Percentiles rank a stretch among this genome's conserved stretches.
Conservation (phyloP, 2,888 invertebrate species). For the Erebia aethiops region DNA sequence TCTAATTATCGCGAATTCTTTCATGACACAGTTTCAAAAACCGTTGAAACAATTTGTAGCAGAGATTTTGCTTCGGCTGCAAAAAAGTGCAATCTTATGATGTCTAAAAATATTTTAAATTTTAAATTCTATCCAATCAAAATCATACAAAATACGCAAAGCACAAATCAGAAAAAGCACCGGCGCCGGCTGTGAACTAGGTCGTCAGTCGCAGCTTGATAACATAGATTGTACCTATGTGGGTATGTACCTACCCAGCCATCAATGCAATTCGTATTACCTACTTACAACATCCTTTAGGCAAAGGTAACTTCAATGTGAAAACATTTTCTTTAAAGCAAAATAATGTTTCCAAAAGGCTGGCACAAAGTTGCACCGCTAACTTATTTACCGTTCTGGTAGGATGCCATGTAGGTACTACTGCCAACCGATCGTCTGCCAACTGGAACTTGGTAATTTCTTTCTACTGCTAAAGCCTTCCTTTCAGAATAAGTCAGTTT, state of each 20-base stretch:
- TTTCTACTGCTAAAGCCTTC: not conserved
- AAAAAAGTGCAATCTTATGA: too few species aligned
- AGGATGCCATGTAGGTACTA: not conserved
- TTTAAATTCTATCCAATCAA: not conserved
- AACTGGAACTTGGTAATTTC: conserved; percentile 1
- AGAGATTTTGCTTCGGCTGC: too few species aligned
- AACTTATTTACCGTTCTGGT: conserved; percentile 8
- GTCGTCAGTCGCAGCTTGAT: conserved; percentile 6
- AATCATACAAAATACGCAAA: not conserved
- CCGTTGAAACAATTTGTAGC: too few species aligned
- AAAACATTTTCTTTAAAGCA: too few species aligned
- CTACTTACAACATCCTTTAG: not conserved
- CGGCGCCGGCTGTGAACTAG: not conserved
- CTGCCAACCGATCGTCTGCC: conserved; percentile 3
- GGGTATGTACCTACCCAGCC: not conserved
- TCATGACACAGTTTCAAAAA: too few species aligned
- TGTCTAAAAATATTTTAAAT: not conserved
- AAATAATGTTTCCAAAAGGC: not conserved
- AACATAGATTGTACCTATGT: not conserved
- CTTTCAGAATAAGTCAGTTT: not conserved
- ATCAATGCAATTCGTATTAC: not conserved
- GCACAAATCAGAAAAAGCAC: not conserved
- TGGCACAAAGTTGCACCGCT: not conserved
- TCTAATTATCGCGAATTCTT: too few species aligned
- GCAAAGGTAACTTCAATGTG: too few species aligned